Conservation (phyloP, 2,113 vertebrate genomes). For the Prunella fulvescens region DNA sequence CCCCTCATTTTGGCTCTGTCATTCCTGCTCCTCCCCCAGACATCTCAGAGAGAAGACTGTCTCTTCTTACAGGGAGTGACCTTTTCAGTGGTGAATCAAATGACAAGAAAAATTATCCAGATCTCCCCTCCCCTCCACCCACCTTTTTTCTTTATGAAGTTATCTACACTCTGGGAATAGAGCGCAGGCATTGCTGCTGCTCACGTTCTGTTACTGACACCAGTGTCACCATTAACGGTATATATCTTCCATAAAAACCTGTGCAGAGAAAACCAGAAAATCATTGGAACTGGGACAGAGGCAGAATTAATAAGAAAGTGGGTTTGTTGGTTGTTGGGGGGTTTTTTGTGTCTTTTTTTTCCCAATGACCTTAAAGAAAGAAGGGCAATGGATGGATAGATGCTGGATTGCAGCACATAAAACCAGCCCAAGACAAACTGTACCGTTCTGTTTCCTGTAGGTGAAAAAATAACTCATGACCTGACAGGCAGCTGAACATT, state of each 20-base stretch:
- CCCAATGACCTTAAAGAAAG: conserved; percentile 37
- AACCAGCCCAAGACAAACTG: conserved; percentile 56
- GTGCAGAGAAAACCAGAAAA: neutral
- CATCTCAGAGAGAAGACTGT: conserved; percentile 11
- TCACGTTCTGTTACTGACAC: conserved; percentile 39
- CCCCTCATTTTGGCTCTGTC: neutral
- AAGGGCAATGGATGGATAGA: conserved; percentile 42
- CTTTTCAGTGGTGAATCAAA: conserved; percentile 53
- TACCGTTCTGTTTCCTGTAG: conserved; percentile 64
- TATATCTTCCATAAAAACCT: neutral
- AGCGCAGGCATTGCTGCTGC: neutral
- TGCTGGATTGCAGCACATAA: conserved; percentile 48
- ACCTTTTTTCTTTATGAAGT: conserved; percentile 45
- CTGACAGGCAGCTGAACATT: conserved; percentile 56
- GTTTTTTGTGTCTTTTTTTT: neutral
- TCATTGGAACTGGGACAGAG: neutral
- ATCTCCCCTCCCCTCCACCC: conserved; percentile 35
- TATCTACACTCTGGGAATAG: conserved; percentile 37
- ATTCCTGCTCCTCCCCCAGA: conserved; percentile 6
- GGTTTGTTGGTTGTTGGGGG: neutral
- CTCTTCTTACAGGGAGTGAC: conserved; percentile 49
- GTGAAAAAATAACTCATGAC: conserved; percentile 62
- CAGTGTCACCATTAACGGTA: conserved; percentile 11
- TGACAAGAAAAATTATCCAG: conserved; percentile 54
- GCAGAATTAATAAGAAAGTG: conserved; percentile 12